phyloP scores from a whole-genome alignment of 92 coral and sea anemone genomes.

The Zoanthus sansibaricus region DNA sequence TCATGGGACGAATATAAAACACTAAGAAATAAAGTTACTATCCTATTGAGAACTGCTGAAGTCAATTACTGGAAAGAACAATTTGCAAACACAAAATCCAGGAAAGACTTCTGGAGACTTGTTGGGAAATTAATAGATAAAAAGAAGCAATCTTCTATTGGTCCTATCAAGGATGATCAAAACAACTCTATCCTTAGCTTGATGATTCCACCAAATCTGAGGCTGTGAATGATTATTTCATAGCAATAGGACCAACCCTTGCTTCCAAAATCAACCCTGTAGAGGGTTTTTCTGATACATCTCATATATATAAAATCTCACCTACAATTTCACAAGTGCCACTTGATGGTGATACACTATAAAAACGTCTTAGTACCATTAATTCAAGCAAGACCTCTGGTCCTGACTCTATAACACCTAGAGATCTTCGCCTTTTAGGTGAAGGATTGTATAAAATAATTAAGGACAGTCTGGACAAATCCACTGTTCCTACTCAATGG shows the following conservation, averaged over 20 bases:
- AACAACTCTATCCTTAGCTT: conserved; percentile 18
- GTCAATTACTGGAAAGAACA: conserved; percentile 62
- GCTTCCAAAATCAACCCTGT: conserved; percentile 10
- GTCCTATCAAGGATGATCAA: conserved; percentile 60
- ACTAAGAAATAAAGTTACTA: conserved; percentile 58
- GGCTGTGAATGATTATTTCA: conserved; percentile 58
- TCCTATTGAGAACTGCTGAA: conserved; percentile 56
- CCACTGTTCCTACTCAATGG: conserved; percentile 58
- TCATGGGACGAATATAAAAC: conserved; percentile 56
- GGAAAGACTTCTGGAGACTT: conserved; percentile 67
- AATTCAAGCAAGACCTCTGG: conserved; percentile 57
- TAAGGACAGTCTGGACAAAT: not conserved
- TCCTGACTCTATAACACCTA: conserved; percentile 54
- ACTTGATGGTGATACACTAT: conserved; percentile 36
- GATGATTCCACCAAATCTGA: conserved; percentile 41
- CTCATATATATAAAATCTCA: conserved; percentile 35
- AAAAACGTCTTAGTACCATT: conserved; percentile 22
- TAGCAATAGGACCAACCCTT: conserved; percentile 58
- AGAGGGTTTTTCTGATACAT: conserved; percentile 18
- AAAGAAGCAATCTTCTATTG: conserved; percentile 58
- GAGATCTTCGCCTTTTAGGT: conserved; percentile 53
- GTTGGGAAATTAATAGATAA: conserved; percentile 55
- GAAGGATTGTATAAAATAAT: not conserved
- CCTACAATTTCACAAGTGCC: conserved; percentile 50
- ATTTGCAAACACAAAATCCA: conserved; percentile 52